phyloP scores from a whole-genome alignment of 2,888 invertebrate genomes.

The Brassicogethes aeneus region DNA sequence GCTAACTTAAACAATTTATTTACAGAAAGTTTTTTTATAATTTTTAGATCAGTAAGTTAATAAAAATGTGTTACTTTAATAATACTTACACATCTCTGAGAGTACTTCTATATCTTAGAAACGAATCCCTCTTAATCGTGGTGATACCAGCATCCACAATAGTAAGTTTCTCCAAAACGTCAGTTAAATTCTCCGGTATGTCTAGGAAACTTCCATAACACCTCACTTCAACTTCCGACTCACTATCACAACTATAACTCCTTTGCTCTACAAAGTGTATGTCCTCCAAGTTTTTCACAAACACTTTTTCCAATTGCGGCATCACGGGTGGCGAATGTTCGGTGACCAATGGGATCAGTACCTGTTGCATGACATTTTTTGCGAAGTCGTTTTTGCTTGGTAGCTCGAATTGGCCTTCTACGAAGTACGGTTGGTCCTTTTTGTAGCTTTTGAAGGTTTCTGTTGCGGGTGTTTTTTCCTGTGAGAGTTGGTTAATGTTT shows the following conservation, averaged over 20 bases:
- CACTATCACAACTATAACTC: no score
- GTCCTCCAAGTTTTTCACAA: neutral
- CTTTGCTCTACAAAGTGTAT: no score
- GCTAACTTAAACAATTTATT: no score
- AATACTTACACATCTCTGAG: constrained; percentile 40
- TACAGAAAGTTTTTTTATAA: no score
- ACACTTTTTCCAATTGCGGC: neutral
- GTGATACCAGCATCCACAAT: constrained; percentile 35
- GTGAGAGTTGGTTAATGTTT: no score
- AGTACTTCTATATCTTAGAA: constrained; percentile 32
- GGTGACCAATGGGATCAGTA: neutral
- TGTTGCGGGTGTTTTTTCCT: no score
- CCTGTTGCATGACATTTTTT: neutral
- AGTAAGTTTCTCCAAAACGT: constrained; percentile 29
- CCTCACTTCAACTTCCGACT: constrained; percentile 25
- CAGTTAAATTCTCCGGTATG: constrained; percentile 31
- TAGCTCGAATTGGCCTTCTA: neutral
- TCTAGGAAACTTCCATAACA: constrained; percentile 31
- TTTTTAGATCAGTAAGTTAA: no score
- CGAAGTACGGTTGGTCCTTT: neutral
- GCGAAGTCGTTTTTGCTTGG: neutral
- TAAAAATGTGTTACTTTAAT: no score
- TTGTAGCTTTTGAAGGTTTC: no score
- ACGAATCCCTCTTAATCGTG: constrained; percentile 26
- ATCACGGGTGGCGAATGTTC: neutral